These are phyloP conservation scores for Zaprionus bogoriensis DNA, from an alignment of 2,888 invertebrate genomes.

Conservation along the genomic window DNA sequence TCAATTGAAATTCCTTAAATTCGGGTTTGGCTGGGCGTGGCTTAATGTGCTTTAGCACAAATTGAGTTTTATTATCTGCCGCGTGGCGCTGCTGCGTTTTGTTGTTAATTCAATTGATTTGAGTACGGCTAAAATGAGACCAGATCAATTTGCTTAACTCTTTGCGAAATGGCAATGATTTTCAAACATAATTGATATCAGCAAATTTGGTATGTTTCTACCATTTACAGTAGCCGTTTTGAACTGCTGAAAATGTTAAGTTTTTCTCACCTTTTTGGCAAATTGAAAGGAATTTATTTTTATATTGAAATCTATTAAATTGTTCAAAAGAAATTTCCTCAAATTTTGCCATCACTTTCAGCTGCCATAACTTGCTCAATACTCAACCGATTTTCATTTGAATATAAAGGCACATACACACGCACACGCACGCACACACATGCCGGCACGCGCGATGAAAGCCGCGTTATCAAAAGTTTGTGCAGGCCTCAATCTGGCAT, in stretches of 20 bases:
- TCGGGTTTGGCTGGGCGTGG: slow-evolving; percentile 38
- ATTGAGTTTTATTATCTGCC: slow-evolving; percentile 55
- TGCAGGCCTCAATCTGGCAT: slow-evolving; percentile 28
- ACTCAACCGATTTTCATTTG: background rate
- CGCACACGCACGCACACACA: slow-evolving; percentile 1
- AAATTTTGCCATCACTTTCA: background rate
- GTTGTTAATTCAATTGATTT: slow-evolving; percentile 55
- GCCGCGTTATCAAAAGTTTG: slow-evolving; percentile 26
- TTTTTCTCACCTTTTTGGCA: too few species aligned
- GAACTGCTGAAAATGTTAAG: too few species aligned
- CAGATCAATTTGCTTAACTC: too few species aligned
- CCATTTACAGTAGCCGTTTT: too few species aligned
- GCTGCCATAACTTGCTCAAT: background rate
- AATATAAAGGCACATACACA: background rate
- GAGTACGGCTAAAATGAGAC: too few species aligned
- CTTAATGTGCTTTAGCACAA: slow-evolving; percentile 17
- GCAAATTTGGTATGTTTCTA: background rate
- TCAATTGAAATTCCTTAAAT: slow-evolving; percentile 65
- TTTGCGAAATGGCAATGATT: background rate
- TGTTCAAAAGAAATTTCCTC: background rate
- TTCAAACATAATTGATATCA: too few species aligned
- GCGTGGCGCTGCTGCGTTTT: background rate
- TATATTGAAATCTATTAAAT: too few species aligned
- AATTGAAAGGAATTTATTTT: too few species aligned
- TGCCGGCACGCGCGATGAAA: too few species aligned